Evolutionary conservation across 2,888 invertebrate genomes (phyloP).

Genomic region (Stratiomys singularior): DNA sequence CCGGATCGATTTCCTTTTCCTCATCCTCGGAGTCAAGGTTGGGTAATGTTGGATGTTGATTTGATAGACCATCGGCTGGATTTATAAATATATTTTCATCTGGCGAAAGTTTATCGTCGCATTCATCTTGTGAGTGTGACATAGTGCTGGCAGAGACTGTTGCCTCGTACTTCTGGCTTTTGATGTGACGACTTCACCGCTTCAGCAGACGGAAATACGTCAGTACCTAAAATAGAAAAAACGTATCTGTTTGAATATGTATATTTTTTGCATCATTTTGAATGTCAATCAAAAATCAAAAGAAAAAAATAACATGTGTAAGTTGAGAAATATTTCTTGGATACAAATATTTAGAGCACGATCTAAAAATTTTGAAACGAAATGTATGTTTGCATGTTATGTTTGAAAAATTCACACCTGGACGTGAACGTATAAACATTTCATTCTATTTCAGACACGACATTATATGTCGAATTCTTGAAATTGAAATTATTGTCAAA

Average conservation of each 20-base stretch:
- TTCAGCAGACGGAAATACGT: conserved; percentile 17
- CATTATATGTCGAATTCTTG: too few species aligned
- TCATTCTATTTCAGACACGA: too few species aligned
- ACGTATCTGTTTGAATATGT: conserved; percentile 23
- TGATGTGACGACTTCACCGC: conserved; percentile 4
- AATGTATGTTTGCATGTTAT: too few species aligned
- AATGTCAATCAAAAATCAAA: conserved; percentile 34
- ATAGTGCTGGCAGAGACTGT: conserved; percentile 16
- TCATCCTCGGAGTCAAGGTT: conserved; percentile 76
- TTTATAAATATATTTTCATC: conserved; percentile 86
- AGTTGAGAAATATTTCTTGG: conserved; percentile 16
- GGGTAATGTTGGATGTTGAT: conserved; percentile 82
- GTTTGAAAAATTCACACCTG: too few species aligned
- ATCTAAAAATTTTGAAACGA: too few species aligned
- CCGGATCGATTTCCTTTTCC: conserved; percentile 72
- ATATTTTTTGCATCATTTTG: background rate
- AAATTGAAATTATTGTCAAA: too few species aligned
- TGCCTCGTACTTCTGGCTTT: background rate
- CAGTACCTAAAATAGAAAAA: conserved; percentile 31
- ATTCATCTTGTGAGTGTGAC: conserved; percentile 47
- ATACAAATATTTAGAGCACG: background rate
- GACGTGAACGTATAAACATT: too few species aligned
- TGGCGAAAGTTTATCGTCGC: conserved; percentile 63
- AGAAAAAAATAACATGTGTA: conserved; percentile 20
- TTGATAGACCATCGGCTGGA: conserved; percentile 85